Conservation (phyloP, 2,797 vertebrate genomes). For the Sebastes hubbsi region DNA sequence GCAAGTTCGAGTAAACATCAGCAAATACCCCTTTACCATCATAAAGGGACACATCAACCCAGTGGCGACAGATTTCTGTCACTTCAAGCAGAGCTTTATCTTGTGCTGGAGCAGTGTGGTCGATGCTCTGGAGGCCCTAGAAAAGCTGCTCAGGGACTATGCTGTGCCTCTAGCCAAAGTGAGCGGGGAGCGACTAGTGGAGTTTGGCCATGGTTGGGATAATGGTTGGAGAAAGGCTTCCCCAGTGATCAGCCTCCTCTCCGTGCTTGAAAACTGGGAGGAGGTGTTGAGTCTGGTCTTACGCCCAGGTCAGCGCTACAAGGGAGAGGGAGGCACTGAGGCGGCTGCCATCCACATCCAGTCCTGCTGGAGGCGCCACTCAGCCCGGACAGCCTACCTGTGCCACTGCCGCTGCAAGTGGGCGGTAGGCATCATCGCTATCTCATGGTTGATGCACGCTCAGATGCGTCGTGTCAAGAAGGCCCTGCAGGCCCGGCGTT, state of each 20-base stretch:
- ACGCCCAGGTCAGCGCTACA: slow-evolving; percentile 82
- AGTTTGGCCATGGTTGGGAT: slow-evolving; percentile 65
- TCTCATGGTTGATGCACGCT: slow-evolving; percentile 79
- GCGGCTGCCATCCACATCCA: slow-evolving; percentile 83
- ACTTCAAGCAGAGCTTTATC: slow-evolving; percentile 80
- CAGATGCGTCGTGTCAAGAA: slow-evolving; percentile 75
- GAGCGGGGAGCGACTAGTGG: slow-evolving; percentile 70
- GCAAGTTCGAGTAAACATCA: slow-evolving; percentile 8
- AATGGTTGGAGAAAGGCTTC: slow-evolving; percentile 58
- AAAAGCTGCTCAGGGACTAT: slow-evolving; percentile 81
- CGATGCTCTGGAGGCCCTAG: slow-evolving; percentile 72
- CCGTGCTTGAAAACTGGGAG: slow-evolving; percentile 79
- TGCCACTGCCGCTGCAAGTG: slow-evolving; percentile 74
- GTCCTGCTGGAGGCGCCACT: slow-evolving; percentile 81
- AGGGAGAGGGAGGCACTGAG: slow-evolving; percentile 75
- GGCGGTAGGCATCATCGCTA: slow-evolving; percentile 84
- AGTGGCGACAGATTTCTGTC: slow-evolving; percentile 74
- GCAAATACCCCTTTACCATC: slow-evolving; percentile 71
- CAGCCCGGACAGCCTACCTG: slow-evolving; percentile 73
- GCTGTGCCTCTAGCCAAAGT: slow-evolving; percentile 82
- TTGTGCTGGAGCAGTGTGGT: slow-evolving; percentile 78
- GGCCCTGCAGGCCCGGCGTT: slow-evolving; percentile 82
- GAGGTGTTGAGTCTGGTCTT: slow-evolving; percentile 72
- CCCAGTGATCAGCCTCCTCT: slow-evolving; percentile 66
- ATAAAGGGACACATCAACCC: slow-evolving; percentile 75